Evolutionary conservation across 2,888 invertebrate genomes (phyloP), one percentile per base, ranked within the genome.

Genomic region (Erebia palarica): DNA sequence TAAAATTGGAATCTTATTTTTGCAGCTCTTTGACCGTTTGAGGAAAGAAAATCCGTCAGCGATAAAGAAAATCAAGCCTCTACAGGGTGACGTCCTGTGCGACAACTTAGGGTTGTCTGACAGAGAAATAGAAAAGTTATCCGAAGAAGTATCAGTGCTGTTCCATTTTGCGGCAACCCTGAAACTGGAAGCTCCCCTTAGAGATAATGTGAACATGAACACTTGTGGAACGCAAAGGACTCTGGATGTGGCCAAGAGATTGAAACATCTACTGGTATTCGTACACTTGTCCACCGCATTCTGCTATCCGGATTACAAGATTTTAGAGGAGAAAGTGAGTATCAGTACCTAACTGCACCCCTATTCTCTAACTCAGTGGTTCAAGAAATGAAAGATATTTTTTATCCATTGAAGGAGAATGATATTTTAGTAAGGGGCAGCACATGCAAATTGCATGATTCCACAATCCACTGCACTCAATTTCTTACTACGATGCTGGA

Each of bases 211-310:
- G 8, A 95, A 96, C 75, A 97, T 98, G 96, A 99, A 99, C 87
- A 96, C 98, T 3, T 91, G 95, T n/a, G 99, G 98, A 47, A 98
- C 98, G 0, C 94, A 95, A 75, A 94, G 96, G 77, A 93, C 97
- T 14, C 86, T 99, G 57, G 95, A 96, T 53, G 89, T 99, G 10
- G 96, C 96, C 73, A 96, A 95, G 82, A 91, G 94, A 75, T 96
- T 99, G 87, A 95, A 95, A 76, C 95, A 97, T 9, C 90, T 99
- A 55, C 91, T 94, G 78, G 94, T 95, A 0, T 96, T 98, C 73
- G 94, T 99, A 1, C 98, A 99, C 86, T 94, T 98, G 14, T 98
- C 98, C 13, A 99, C 99, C 0, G 99, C 99, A 0, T 99, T 98
- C 86, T 98, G 99, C 84, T 98, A 99, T 83, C 97, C 98, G 76